phyloP scores from a whole-genome alignment of 2,888 invertebrate genomes.

The Cybosia mesomella region DNA sequence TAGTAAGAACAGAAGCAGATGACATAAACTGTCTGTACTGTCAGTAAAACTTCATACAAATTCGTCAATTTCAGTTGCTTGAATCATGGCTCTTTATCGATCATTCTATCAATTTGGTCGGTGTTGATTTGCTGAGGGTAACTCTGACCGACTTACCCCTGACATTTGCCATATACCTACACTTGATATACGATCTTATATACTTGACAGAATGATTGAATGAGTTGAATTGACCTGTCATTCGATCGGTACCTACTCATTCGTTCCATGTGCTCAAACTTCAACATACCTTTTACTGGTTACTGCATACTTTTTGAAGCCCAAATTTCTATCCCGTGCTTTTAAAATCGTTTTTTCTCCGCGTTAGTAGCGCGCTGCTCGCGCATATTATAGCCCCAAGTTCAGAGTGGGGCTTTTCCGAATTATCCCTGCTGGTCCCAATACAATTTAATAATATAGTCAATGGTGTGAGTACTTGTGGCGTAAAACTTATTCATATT shows the following conservation, averaged over 20 bases:
- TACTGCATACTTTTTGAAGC: background rate
- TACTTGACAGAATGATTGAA: background rate
- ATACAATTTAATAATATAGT: background rate
- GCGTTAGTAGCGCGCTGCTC: background rate
- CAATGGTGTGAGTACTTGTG: constrained; percentile 3
- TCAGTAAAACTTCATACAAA: background rate
- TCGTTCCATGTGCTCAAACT: background rate
- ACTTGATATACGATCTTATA: background rate
- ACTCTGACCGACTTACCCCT: background rate
- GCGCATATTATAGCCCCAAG: background rate
- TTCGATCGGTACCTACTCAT: background rate
- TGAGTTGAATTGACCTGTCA: background rate
- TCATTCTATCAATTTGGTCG: background rate
- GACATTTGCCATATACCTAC: background rate
- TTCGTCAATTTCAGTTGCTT: background rate
- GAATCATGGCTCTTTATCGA: background rate
- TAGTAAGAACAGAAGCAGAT: background rate
- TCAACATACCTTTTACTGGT: background rate
- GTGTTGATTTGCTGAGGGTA: background rate
- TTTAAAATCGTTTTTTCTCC: too few relatives aligned
- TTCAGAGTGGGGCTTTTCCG: background rate
- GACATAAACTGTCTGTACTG: background rate
- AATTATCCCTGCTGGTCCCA: background rate
- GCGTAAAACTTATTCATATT: background rate
- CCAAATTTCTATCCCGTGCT: too few relatives aligned